Conservation (phyloP, 2,113 vertebrate species). For the Eulacestoma nigropectus region DNA sequence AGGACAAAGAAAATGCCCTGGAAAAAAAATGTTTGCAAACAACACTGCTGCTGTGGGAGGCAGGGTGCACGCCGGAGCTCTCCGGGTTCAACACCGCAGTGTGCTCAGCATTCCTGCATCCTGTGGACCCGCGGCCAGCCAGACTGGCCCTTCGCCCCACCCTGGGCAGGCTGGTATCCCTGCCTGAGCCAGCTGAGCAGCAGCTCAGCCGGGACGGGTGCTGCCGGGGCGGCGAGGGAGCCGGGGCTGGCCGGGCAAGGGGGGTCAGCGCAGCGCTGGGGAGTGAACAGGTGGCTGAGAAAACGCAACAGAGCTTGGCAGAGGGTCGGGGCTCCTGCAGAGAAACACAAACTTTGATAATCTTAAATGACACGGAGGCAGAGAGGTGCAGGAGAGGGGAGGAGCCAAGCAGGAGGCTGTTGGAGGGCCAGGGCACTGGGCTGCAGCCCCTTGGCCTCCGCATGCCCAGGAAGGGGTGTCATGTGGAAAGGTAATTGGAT, state of each 20-base stretch:
- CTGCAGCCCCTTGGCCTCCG: background rate
- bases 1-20: background rate
- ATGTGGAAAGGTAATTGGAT: constrained; percentile 36
- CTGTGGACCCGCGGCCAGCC: fast-evolving
- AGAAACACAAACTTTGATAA: background rate
- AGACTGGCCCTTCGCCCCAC: background rate
- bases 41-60: background rate
- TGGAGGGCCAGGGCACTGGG: background rate
- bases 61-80: fast-evolving
- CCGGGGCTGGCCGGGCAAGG: background rate
- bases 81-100: fast-evolving
- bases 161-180: background rate
- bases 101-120: fast-evolving
- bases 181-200: background rate
- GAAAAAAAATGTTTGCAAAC: constrained; percentile 17
- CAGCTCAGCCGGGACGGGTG: fast-evolving
- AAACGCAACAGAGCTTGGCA: background rate
- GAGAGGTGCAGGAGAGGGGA: background rate
- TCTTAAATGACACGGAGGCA: background rate
- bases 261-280: background rate
- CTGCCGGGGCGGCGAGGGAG: background rate
- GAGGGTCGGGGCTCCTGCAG: background rate
- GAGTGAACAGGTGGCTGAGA: fast-evolving
- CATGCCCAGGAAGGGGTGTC: background rate
- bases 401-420: background rate